Percentiles rank a stretch among this genome's conserved stretches.
Evolutionary conservation across 23 tunicate genomes (phyloP).

Genomic region (Ascidia mentula): DNA sequence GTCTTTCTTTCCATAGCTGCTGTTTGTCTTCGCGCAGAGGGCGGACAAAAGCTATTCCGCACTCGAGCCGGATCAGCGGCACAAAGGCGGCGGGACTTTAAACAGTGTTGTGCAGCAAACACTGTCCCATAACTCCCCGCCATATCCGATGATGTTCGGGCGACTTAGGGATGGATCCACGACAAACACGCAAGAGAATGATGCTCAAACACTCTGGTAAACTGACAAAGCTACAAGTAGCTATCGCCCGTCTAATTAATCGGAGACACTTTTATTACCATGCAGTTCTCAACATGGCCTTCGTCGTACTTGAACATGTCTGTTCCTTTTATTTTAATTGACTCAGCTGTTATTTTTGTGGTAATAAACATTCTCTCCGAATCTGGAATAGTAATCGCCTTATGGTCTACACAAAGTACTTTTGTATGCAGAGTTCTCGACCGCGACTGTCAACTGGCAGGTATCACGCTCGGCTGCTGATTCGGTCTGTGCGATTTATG

Average conservation of each 20-base stretch:
- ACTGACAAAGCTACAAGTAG: too few relatives aligned
- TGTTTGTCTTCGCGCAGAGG: neutral
- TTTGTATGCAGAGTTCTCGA: too few relatives aligned
- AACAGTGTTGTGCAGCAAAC: slow-evolving; percentile 1
- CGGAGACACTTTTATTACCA: too few relatives aligned
- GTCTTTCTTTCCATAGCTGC: neutral
- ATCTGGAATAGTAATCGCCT: too few relatives aligned
- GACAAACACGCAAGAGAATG: neutral
- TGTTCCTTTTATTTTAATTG: too few relatives aligned
- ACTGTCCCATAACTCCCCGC: neutral
- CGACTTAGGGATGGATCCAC: neutral
- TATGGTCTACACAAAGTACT: too few relatives aligned
- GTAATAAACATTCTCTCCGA: too few relatives aligned
- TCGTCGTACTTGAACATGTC: too few relatives aligned
- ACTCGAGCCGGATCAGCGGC: slow-evolving; percentile 3
- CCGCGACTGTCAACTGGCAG: too few relatives aligned
- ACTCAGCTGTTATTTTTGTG: too few relatives aligned
- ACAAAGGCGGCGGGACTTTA: slow-evolving; percentile 6
- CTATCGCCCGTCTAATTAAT: too few relatives aligned
- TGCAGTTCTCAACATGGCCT: too few relatives aligned
- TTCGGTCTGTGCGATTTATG: neutral
- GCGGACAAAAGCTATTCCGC: neutral
- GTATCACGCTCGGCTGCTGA: neutral
- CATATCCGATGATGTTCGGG: neutral
- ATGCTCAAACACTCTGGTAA: neutral